Evolutionary conservation across 2,113 vertebrate species (phyloP).

Genomic region (Anarrhichthys ocellatus): DNA sequence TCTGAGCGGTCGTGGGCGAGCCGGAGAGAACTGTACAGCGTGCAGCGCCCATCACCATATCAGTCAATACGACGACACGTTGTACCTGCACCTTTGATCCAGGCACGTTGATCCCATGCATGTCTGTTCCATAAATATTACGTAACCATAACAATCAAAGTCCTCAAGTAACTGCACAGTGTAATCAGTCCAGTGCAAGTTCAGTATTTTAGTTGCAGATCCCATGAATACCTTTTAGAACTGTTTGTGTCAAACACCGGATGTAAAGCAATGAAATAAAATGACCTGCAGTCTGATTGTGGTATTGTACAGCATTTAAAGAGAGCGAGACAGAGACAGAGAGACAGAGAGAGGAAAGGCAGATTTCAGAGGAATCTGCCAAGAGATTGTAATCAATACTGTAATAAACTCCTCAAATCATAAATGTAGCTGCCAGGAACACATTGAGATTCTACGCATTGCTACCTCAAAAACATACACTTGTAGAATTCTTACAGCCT

Average conservation of each 20-base stretch:
- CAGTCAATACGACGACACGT: neutral
- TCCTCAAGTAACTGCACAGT: neutral
- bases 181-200: neutral
- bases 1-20: conserved; percentile 1
- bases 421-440: neutral
- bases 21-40: conserved; percentile 16
- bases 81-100: conserved; percentile 65
- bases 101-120: neutral
- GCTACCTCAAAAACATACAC: no score
- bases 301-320: neutral
- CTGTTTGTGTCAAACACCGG: neutral
- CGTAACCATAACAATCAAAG: conserved; percentile 14
- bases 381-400: neutral
- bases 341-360: neutral
- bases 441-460: neutral
- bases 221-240: neutral
- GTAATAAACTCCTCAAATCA: neutral
- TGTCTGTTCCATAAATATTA: conserved; percentile 46
- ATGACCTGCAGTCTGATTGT: neutral
- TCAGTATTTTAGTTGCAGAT: no score
- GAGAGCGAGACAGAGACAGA: neutral
- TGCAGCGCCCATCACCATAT: conserved; percentile 14
- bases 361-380: neutral
- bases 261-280: neutral
- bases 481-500: neutral